Evolutionary conservation across 2,888 invertebrate genomes (phyloP).

Genomic region (Chloromyia formosa): DNA sequence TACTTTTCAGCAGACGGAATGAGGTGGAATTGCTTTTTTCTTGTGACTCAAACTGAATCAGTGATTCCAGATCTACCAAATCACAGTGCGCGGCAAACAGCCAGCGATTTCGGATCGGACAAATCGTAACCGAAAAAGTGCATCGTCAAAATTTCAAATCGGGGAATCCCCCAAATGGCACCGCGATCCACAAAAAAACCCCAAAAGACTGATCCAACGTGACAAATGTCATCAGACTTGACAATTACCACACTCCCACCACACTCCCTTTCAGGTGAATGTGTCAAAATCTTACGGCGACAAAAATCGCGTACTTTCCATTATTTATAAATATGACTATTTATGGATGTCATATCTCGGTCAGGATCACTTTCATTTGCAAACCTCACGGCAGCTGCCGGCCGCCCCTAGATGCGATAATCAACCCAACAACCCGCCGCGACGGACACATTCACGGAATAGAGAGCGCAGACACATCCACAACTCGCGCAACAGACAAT

Average conservation of each 20-base stretch:
- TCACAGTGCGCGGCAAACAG: too few relatives aligned
- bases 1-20: too few relatives aligned
- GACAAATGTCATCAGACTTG: constrained; percentile 31
- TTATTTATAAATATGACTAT: constrained; percentile 1
- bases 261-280: constrained; percentile 14
- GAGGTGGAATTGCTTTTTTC: too few relatives aligned
- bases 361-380: not conserved
- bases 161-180: not conserved
- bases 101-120: too few relatives aligned
- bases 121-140: too few relatives aligned
- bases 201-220: not conserved
- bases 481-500: not conserved
- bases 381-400: not conserved
- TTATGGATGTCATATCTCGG: not conserved
- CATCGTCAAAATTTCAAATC: too few relatives aligned
- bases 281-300: constrained; percentile 37
- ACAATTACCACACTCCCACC: constrained; percentile 10
- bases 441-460: too few relatives aligned
- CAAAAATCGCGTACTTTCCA: not conserved
- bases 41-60: too few relatives aligned
- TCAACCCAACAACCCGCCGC: not conserved
- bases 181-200: not conserved
- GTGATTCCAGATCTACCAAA: too few relatives aligned
- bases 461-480: constrained; percentile 12
- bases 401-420: not conserved